Base-by-base conservation (phyloP, 2,797 vertebrate genomes). In the Microhierax caerulescens region DNA sequence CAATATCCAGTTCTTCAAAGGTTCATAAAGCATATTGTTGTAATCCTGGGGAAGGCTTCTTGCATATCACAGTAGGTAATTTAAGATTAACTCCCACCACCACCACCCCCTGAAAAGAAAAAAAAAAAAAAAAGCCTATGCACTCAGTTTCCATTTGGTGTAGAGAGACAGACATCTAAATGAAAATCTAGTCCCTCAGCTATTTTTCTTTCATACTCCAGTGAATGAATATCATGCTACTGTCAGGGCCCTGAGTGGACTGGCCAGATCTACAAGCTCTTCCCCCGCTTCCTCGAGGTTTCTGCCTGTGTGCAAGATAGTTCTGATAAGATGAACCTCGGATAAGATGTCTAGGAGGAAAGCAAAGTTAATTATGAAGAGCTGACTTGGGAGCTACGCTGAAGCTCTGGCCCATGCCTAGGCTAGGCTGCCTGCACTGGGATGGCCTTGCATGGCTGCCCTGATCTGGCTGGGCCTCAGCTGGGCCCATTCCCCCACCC, bases 121-220 rank as follows among this genome's bases (percentile, higher is more conserved):
- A 28, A 48, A 37, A 15, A 30, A 47, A 16, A 5, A 43, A 60
- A 48, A 51, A 21, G 2, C 28, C 60, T 32, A 8, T 32, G 47
- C 6, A 15, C 82, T 90, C 72, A 77, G 22, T 74, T 91, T 90
- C 56, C 39, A 85, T 77, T 79, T 57, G 57, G 11, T 47, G 45
- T 36, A 80, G 72, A 88, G 68, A 80, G 39, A 89, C 75, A 85
- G 92, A 94, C 76, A 96, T 96, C 95, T 97, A 96, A 96, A 97
- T 97, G 90, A 96, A 96, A 97, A 97, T 96, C 94, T 95, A 64
- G 68, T 78, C 53, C 15, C 19, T 91, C 82, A 37, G 68, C 65
- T 93, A 86, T 88, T 91, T 93, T 92, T 89, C 60, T 91, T 96
- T 94, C 72, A 57, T 85, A 93, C 6, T 78, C 5, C 27, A 63